Conservation (phyloP, 2,797 vertebrate genomes). For the Galagoides demidoff region DNA sequence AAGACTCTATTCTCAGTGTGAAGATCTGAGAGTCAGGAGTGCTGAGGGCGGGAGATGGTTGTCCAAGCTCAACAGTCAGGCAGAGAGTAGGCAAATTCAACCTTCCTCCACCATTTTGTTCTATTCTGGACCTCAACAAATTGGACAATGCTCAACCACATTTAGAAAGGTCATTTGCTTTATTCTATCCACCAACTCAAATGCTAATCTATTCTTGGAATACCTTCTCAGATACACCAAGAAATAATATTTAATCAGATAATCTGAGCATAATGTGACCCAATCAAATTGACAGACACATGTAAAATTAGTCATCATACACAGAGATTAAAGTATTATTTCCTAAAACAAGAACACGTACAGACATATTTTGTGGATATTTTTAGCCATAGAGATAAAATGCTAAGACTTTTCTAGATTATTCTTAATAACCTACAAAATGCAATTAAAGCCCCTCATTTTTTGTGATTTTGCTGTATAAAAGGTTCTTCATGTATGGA, state of each 20-base stretch:
- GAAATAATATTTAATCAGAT: background rate
- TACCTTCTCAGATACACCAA: background rate
- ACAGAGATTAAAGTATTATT: background rate
- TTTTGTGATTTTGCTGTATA: background rate
- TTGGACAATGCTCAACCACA: background rate
- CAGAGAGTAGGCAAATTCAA: background rate
- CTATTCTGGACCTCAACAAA: background rate
- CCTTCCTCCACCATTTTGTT: background rate
- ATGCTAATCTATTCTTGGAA: background rate
- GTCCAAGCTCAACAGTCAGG: background rate
- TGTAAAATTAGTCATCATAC: background rate
- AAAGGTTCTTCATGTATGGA: background rate
- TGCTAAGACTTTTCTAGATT: background rate
- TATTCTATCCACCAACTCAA: background rate
- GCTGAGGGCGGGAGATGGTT: background rate
- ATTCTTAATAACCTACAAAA: conserved; percentile 34
- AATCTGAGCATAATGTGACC: background rate
- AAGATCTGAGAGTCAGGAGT: too few relatives aligned
- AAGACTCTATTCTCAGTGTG: background rate
- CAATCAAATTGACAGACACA: background rate
- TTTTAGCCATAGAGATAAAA: background rate
- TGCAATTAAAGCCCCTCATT: background rate
- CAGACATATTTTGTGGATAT: conserved; percentile 10
- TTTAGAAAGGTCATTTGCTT: background rate
- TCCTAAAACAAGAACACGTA: background rate